Evolutionary conservation across 2,888 invertebrate species (phyloP).

Genomic region (Drosophila nr. medialis): DNA sequence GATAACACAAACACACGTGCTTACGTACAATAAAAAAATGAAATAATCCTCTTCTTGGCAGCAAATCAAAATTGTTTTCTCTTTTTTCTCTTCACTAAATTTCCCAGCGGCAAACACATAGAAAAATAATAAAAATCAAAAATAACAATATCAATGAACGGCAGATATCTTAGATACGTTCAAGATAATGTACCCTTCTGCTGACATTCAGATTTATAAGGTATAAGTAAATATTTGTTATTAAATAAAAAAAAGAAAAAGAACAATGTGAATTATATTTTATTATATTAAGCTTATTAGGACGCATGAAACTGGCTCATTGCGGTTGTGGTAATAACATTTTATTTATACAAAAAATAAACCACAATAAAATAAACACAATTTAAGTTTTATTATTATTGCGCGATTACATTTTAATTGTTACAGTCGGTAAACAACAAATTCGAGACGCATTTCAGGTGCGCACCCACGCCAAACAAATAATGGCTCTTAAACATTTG

Average conservation of each 20-base stretch:
- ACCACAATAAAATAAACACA: neutral
- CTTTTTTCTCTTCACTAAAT: too few relatives aligned
- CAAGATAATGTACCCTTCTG: too few relatives aligned
- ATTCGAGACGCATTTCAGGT: neutral
- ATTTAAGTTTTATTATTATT: neutral
- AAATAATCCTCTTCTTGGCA: too few relatives aligned
- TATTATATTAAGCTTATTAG: neutral
- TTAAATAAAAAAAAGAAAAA: too few relatives aligned
- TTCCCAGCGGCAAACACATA: too few relatives aligned
- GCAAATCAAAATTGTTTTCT: too few relatives aligned
- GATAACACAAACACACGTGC: too few relatives aligned
- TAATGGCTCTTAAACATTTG: neutral
- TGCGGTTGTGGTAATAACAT: too few relatives aligned
- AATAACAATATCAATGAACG: neutral
- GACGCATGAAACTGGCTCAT: too few relatives aligned
- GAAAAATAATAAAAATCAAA: too few relatives aligned
- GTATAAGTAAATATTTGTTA: neutral
- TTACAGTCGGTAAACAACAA: neutral
- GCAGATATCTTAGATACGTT: neutral
- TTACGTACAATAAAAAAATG: too few relatives aligned
- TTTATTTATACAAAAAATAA: neutral
- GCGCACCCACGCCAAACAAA: neutral
- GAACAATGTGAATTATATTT: neutral
- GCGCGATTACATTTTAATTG: neutral
- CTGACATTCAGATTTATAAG: neutral